Base-by-base conservation (phyloP, 2,888 invertebrate genomes). In the Drosophila nigricruria region DNA sequence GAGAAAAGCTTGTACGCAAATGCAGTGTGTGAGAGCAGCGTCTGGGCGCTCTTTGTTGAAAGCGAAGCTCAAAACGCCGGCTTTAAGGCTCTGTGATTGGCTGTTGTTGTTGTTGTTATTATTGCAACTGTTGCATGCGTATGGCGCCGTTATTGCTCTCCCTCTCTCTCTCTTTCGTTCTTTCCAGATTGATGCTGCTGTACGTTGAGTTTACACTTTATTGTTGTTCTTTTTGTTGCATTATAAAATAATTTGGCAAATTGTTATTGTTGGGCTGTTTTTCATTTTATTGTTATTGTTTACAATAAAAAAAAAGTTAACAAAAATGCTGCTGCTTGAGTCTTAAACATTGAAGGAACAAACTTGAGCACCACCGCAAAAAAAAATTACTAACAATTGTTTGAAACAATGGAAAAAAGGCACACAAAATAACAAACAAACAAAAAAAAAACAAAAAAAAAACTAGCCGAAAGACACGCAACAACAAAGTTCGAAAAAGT, bases 111-210 rank as follows among this genome's bases (percentile, higher is more conserved):
- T 34, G 42, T 45, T 47, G 25, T 27, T 27, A 14, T 25, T 27
- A 38, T 23, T 69, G 58, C 70, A 70, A 53, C 82, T 69, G 75
- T 81, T 81, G 82, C 71, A 79, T 70, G 47, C n/a, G 18, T 27
- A 16, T 58, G 25, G 30, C 45, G 16, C 30, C 65, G 53, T 25
- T 73, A 49, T 50, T 77, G 23, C 49, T 65, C 23, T 56, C 40
- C 8, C n/a, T 42, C 18, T 53, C 23, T 25, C 49, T 65, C 18
- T 56, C 36, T 9, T 5, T 52, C n/a, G 0, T 12, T 43, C 9
- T 20, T 30, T 20, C 2, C 2, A 16, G 16, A n/a, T 8, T 8
- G 14, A 23, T 34, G 30, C n/a, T 59, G 62, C n/a, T 66, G 58
- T 30, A 38, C 4, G 23, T 43, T 43, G 18, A 43, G 20, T 30